These are phyloP conservation scores for Hemibagrus guttatus DNA, from an alignment of 2,797 vertebrate species.

Conservation along the genomic window DNA sequence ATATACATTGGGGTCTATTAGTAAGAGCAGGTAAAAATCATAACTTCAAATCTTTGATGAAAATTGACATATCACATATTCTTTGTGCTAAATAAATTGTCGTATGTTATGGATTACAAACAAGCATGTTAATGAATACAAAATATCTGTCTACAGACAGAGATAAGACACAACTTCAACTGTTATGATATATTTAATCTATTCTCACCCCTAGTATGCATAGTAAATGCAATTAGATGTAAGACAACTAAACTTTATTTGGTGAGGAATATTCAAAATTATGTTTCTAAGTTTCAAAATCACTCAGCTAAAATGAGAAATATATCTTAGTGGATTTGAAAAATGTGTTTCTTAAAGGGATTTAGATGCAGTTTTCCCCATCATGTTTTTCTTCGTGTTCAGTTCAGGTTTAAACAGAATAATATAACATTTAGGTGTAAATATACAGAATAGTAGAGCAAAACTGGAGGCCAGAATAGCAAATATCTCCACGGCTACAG, in stretches of 20 bases:
- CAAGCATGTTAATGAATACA: neutral
- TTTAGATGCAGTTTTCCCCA: constrained; percentile 52
- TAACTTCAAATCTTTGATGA: neutral
- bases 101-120: neutral
- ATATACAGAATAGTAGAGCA: constrained; percentile 61
- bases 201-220: neutral
- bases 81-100: neutral
- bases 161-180: neutral
- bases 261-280: neutral
- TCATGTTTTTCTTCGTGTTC: constrained; percentile 62
- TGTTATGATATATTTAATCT: neutral
- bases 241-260: too few species aligned
- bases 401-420: constrained; percentile 53
- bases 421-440: constrained; percentile 50
- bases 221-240: neutral
- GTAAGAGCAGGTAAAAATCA: too few species aligned
- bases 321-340: neutral
- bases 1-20: too few species aligned
- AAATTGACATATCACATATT: neutral
- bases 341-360: constrained; percentile 6
- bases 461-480: constrained; percentile 60
- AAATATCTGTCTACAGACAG: neutral
- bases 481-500: constrained; percentile 62
- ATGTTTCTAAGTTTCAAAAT: neutral
- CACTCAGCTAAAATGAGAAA: neutral